Base-by-base conservation (phyloP, 2,113 vertebrate species). In the Prietella phreatophila region DNA sequence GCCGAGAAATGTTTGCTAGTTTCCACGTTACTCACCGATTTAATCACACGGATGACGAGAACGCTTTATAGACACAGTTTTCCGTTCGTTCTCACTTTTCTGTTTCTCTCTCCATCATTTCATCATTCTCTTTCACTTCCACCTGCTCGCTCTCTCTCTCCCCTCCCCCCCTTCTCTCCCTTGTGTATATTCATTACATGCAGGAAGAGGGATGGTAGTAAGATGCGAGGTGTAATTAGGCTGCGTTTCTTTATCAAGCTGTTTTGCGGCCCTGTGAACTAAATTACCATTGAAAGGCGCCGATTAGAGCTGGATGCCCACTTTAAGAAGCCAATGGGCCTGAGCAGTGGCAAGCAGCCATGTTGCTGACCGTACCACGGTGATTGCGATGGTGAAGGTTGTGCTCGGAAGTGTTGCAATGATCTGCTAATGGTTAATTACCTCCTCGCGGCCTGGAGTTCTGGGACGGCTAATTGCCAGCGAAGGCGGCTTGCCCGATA, bases 391-490 rank as follows among this genome's bases (percentile, higher is more conserved):
- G 88, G 90, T 94, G 94, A 96, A 95, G 94, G 95, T 95, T 94
- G 94, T 91, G 87, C 87, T 89, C 91, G 86, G 91, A 94, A 94
- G 92, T 91, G 89, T 93, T 91, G 89, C 89, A 91, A 90, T 93
- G 92, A 93, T 93, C 87, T 88, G 90, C 92, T 95, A 93, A 94
- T 93, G 92, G 92, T 92, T 94, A 93, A 95, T 95, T 94, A 94
- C 90, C 91, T 93, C 90, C 90, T 91, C 88, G 90, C 84, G 90
- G 92, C 87, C 80, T 33, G 82, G 86, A 82, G 89, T 83, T 90
- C 85, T 84, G 84, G 83, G 80, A 79, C 17, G 58, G 69, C 79
- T 92, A 89, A 92, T 91, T 91, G 88, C 82, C 63, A 33, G 78
- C 58, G 13, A 75, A 88, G 89, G 88, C 80, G 82, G 86, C 82